Evolutionary conservation across 2,797 vertebrate genomes (phyloP), one percentile per base, ranked within the genome.

Genomic region (Eupleurogrammus muticus): DNA sequence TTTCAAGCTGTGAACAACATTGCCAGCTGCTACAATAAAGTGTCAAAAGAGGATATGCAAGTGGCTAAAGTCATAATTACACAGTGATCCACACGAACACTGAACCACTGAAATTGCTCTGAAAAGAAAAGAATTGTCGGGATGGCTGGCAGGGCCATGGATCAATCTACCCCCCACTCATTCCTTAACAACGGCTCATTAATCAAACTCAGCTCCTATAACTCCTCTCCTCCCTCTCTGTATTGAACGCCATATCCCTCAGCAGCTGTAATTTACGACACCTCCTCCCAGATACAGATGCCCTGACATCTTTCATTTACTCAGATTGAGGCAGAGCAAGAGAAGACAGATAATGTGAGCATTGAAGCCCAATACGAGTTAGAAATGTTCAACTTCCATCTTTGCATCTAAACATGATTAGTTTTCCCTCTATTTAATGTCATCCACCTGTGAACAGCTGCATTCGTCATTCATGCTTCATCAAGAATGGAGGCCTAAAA

Each of bases 221-320:
- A 60, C 65, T 74, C 49, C 69, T 58, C 64, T 66, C 60, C 64
- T 72, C 72, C 50, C 58, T 76, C 68, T 47, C 59, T 38, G 71
- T 66, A 89, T 85, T 64, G 77, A 86, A 49, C 40, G 2, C 17
- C 65, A 28, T 65, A 48, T 80, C 80, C 75, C 73, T 77, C 52
- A 73, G 69, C 38, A 52, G 47, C 46, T 44, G 63, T 80, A 79
- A 85, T 89, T 83, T 89, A 89, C n/a, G 49, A 69, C 9, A 23
- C 59, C 66, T 71, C 75, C 70, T 84, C 70, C 64, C 5, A 19
- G 75, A 73, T 75, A 66, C 51, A 70, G 36, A 82, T 42, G 70
- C 51, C 61, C 5, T 28, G 10, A 57, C 73, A 75, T 90, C 64
- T 81, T 74, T 88, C 80, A 87, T 89, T 87, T 83, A 87, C 70